These are phyloP conservation scores for Phrynocephalus vlangalii DNA, from an alignment of 2,797 vertebrate species.

Conservation along the genomic window DNA sequence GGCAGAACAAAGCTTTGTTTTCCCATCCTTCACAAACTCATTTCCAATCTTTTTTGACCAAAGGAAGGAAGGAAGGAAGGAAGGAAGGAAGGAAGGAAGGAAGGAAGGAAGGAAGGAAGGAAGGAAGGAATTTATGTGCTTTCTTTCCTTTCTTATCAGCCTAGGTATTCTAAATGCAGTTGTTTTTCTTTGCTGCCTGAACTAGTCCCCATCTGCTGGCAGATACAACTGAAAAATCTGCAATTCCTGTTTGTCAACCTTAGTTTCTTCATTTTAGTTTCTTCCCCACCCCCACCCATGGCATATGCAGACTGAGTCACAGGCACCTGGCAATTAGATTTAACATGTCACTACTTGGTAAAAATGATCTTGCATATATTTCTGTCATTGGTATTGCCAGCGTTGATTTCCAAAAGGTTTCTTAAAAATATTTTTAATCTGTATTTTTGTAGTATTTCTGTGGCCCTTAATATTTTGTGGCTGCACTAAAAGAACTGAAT, in stretches of 20 bases:
- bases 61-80: no score
- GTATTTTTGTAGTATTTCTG: constrained; percentile 6
- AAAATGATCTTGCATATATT: constrained; percentile 28
- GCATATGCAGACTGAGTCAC: background rate
- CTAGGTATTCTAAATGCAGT: background rate
- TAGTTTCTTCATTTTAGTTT: constrained; percentile 57
- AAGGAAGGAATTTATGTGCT: background rate
- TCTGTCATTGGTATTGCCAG: constrained; percentile 34
- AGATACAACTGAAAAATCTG: constrained; percentile 28
- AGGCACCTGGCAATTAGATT: constrained; percentile 37
- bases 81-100: no score
- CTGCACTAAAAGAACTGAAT: accelerated
- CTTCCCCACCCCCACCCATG: constrained; percentile 46
- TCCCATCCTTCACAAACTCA: no score
- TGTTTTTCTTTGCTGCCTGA: background rate
- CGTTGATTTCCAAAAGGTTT: constrained; percentile 16
- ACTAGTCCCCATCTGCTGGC: background rate
- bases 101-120: no score
- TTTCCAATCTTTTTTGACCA: no score
- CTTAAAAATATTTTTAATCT: constrained; percentile 23
- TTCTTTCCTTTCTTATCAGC: background rate
- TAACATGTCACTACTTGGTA: constrained; percentile 59
- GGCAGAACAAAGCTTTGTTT: no score
- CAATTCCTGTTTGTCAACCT: constrained; percentile 43
- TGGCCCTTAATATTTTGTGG: accelerated